A percentile compares a stretch with the other conserved stretches of the same genome.
phyloP scores from a whole-genome alignment of 1,140 invertebrate species.

The Hesperophylax magnus region DNA sequence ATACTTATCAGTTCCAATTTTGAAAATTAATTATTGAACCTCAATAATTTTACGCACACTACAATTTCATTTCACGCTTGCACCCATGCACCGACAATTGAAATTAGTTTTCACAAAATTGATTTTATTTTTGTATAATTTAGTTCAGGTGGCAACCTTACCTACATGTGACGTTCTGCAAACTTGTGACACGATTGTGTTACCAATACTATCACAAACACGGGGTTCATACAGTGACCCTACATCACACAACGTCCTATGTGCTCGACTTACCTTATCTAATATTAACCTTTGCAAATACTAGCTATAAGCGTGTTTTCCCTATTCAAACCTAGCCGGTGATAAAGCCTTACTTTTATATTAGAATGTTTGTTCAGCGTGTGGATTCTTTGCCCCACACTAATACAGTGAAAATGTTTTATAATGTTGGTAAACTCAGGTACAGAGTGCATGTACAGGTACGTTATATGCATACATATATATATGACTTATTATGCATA shows the following conservation, averaged over 20 bases:
- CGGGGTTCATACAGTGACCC: conserved; percentile 14
- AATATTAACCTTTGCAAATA: conserved; percentile 8
- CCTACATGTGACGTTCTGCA: not conserved
- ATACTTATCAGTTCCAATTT: too few relatives aligned
- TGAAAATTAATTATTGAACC: too few relatives aligned
- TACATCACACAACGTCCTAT: conserved; percentile 8
- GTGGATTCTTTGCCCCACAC: too few relatives aligned
- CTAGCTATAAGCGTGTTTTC: not conserved
- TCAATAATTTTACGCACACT: too few relatives aligned
- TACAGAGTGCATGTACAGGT: conserved; percentile 28
- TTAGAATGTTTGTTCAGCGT: conserved; percentile 10
- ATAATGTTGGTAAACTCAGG: conserved; percentile 3
- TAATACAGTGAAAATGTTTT: not conserved
- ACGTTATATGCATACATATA: not conserved
- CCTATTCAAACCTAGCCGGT: not conserved
- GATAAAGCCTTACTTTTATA: not conserved
- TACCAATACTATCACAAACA: conserved; percentile 13
- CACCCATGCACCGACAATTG: too few relatives aligned
- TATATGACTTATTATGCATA: not conserved
- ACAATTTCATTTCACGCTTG: too few relatives aligned
- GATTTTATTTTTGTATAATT: not conserved
- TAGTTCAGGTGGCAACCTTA: conserved; percentile 5
- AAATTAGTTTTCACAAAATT: too few relatives aligned
- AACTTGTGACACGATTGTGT: conserved; percentile 7
- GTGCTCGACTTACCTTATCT: not conserved